A percentile compares a stretch with the other conserved stretches of the same genome.
phyloP scores from a whole-genome alignment of 2,113 vertebrate genomes.

The Ailurus styani region DNA sequence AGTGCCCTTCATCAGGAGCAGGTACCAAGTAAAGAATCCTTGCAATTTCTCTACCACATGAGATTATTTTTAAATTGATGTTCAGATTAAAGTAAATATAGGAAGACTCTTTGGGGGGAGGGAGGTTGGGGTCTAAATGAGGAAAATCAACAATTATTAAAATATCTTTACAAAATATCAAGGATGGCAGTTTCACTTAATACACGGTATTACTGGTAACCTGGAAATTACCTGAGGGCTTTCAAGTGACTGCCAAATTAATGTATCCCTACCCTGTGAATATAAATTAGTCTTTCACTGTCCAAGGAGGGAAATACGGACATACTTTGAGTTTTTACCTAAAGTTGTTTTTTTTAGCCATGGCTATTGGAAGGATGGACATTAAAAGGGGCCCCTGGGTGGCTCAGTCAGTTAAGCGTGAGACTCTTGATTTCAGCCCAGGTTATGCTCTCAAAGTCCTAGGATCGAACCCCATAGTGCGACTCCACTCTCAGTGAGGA shows the following conservation, averaged over 20 bases:
- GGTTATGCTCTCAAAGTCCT: background rate
- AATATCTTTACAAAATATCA: constrained; percentile 60
- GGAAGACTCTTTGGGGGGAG: background rate
- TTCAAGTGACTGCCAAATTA: constrained; percentile 72
- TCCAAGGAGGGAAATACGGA: constrained; percentile 41
- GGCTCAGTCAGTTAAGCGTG: background rate
- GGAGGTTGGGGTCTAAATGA: background rate
- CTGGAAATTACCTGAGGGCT: constrained; percentile 66
- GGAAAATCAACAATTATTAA: constrained; percentile 71
- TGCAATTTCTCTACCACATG: background rate
- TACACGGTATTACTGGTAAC: constrained; percentile 33
- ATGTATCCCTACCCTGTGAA: constrained; percentile 62
- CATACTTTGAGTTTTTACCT: constrained; percentile 41
- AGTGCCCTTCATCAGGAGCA: background rate
- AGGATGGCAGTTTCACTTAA: constrained; percentile 26
- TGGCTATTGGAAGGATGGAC: background rate
- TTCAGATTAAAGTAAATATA: background rate
- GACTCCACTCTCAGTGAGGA: background rate
- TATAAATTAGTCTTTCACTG: constrained; percentile 58
- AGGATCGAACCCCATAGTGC: background rate
- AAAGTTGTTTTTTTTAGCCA: constrained; percentile 22
- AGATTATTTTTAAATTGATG: background rate
- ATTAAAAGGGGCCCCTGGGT: background rate
- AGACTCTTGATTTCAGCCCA: background rate
- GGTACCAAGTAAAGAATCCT: background rate